These are phyloP conservation scores for Sceliomorpha sp. DNA, from an alignment of 2,888 invertebrate genomes.

Conservation along the genomic window DNA sequence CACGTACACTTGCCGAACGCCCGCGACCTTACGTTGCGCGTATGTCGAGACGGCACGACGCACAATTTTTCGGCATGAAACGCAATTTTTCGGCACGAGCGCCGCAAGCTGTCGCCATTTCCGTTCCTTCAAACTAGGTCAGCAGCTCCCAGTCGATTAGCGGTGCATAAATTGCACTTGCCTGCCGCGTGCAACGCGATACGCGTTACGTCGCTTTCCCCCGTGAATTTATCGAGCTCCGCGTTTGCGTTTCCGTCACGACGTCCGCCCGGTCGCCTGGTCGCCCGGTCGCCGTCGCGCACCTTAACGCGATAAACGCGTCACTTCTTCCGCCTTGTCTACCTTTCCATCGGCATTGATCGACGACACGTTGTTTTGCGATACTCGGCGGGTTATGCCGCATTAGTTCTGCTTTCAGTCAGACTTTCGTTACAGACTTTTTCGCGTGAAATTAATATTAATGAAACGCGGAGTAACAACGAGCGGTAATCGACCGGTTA, in stretches of 20 bases:
- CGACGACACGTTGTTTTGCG: too few relatives aligned
- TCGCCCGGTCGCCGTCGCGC: slow-evolving; percentile 54
- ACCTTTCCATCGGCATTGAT: slow-evolving; percentile 42
- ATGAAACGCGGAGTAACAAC: too few relatives aligned
- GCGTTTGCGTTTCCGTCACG: slow-evolving; percentile 50
- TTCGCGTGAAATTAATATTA: too few relatives aligned
- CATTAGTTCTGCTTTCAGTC: too few relatives aligned
- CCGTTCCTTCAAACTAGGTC: slow-evolving; percentile 18
- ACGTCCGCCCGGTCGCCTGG: slow-evolving; percentile 52
- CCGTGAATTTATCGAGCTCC: slow-evolving; percentile 45
- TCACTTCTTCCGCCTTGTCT: slow-evolving; percentile 49
- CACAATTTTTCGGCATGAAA: too few relatives aligned
- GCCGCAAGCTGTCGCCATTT: slow-evolving; percentile 17
- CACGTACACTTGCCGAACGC: too few relatives aligned
- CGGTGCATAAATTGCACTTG: slow-evolving; percentile 39
- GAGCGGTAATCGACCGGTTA: too few relatives aligned
- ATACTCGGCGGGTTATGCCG: too few relatives aligned
- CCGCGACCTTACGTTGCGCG: too few relatives aligned
- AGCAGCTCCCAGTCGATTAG: slow-evolving; percentile 34
- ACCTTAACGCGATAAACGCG: slow-evolving; percentile 50
- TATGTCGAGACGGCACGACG: too few relatives aligned
- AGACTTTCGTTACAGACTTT: too few relatives aligned
- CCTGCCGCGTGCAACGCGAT: slow-evolving; percentile 38
- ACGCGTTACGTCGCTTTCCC: slow-evolving; percentile 33
- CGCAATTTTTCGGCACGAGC: too few relatives aligned